phyloP scores from a whole-genome alignment of 2,888 invertebrate genomes.

The Tetrapedia diversipes region DNA sequence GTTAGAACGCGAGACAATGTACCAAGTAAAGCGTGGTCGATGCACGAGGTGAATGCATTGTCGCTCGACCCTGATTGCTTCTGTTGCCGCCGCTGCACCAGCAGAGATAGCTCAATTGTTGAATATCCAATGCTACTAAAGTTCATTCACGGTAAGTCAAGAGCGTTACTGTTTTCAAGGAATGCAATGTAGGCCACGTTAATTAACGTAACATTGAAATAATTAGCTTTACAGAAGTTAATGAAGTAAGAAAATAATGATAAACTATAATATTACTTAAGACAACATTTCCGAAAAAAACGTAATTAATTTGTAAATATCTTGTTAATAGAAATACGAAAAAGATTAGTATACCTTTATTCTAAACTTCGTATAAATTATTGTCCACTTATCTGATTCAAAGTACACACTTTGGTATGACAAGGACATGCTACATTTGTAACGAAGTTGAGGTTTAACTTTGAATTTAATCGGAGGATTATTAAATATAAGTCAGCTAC shows the following conservation, averaged over 20 bases:
- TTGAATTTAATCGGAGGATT: too few relatives aligned
- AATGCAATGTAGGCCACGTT: not conserved
- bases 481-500: too few relatives aligned
- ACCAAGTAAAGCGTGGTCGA: slow-evolving; percentile 66
- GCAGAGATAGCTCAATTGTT: slow-evolving; percentile 79
- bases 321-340: not conserved
- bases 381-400: too few relatives aligned
- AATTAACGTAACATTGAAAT: not conserved
- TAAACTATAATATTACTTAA: too few relatives aligned
- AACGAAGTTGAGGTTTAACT: too few relatives aligned
- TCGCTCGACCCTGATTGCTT: slow-evolving; percentile 77
- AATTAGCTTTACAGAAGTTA: not conserved
- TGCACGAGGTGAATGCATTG: slow-evolving; percentile 76
- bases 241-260: not conserved
- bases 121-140: slow-evolving; percentile 70
- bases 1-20: slow-evolving; percentile 63
- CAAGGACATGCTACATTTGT: too few relatives aligned
- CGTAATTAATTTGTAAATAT: too few relatives aligned
- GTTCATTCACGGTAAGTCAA: slow-evolving; percentile 64
- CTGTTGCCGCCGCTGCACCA: slow-evolving; percentile 57
- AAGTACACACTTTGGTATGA: too few relatives aligned
- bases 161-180: slow-evolving; percentile 43
- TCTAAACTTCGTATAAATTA: not conserved
- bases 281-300: too few relatives aligned
- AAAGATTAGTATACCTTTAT: not conserved